A percentile compares a stretch with the other conserved stretches of the same genome.
Conservation (phyloP, 2,113 vertebrate genomes). For the Cyanoderma ruficeps region DNA sequence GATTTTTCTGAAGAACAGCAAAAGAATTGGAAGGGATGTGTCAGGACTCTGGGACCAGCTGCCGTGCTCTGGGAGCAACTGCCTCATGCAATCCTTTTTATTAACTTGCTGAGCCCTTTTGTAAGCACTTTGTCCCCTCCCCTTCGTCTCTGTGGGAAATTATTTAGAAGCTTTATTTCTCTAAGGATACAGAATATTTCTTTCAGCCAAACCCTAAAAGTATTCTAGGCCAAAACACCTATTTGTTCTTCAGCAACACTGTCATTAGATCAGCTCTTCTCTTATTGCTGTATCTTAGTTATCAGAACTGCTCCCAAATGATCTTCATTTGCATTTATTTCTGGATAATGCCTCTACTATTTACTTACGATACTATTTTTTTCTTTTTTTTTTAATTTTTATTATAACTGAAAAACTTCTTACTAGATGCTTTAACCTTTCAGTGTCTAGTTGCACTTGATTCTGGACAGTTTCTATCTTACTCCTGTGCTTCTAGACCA, state of each 20-base stretch:
- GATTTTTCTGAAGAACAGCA: background rate
- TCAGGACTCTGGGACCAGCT: background rate
- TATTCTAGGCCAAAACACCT: background rate
- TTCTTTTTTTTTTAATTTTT: background rate
- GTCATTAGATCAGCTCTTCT: background rate
- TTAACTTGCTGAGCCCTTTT: background rate
- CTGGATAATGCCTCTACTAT: background rate
- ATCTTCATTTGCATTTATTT: background rate
- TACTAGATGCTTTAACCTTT: background rate
- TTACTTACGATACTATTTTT: background rate
- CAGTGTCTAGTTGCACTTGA: background rate
- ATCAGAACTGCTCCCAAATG: background rate
- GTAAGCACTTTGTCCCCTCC: background rate
- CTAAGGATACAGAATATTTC: background rate
- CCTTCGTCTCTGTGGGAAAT: background rate
- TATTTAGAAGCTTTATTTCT: slow-evolving; percentile 15
- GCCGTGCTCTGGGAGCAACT: background rate
- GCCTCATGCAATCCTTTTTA: background rate
- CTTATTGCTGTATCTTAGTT: background rate
- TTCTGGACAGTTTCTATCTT: background rate
- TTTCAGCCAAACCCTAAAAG: background rate
- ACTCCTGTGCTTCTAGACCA: background rate
- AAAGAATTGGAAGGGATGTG: background rate
- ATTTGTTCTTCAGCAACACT: background rate
- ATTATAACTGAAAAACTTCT: background rate